Evolutionary conservation across 2,797 vertebrate genomes (phyloP), one percentile per base, ranked within the genome.

Genomic region (Microctenopoma stevenorrisi): DNA sequence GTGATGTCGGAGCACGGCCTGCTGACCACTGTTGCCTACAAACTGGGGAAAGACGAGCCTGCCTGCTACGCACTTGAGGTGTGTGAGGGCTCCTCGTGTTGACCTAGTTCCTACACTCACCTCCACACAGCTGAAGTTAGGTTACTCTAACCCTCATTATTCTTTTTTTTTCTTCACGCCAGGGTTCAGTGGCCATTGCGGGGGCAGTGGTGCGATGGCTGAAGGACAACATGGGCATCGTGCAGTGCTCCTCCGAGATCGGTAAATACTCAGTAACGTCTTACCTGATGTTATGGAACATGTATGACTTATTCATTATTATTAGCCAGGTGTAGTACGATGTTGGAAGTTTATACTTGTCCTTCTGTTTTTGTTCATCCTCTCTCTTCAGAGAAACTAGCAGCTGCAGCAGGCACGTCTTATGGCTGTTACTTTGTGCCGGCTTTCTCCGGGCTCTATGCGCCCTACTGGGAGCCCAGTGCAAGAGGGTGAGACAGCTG

Each of bases 381-480:
- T 71, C 15, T 76, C 3, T 3, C 49, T 67, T 37, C 84, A 95
- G 98, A 99, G 90, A 94, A 95, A 68, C 92, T 99, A 53, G 98
- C 98, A 3, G 95, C 96, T 5, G 94, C 95, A 74, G 98, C 81
- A 2, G 97, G 97, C 7, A 95, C 96, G 33, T 99, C 98, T 5
- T 95, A 97, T 0, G 98, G 97, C 76, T 99, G 97, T 90, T 99
- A 98, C 90, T 98, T 99, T 52, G 98, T 99, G 59, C 98, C 98
- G 49, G 98, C 98, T 0, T 99, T 99, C 88, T 99, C 98, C 7
- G 98, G 98, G 47, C 94, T 99, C 22, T 99, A 98, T 15, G 98
- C 97, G 9, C 98, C 98, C 10, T 98, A 98, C 82, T 98, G 97
- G 97, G 97, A 98, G 76, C 95, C 96, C 59, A 98, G 95, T 65